phyloP scores from a whole-genome alignment of 1,140 invertebrate species.

The Calliphora vicina region DNA sequence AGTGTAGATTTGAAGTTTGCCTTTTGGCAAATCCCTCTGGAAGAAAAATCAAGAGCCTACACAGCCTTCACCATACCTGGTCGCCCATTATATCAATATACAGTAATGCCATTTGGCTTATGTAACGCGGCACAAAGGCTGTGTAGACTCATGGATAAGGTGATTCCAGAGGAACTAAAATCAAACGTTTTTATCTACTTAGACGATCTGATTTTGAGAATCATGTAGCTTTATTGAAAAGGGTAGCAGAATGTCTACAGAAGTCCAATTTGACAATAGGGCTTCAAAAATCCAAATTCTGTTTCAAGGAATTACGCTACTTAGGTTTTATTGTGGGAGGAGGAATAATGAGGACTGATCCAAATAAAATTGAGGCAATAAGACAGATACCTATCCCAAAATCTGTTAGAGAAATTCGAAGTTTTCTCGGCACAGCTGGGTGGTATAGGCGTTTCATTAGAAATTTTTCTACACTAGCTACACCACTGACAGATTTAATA shows the following conservation, averaged over 20 bases:
- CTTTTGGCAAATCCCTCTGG: no score
- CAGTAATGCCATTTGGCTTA: constrained; percentile 22
- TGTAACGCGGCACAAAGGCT: not conserved
- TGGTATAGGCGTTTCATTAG: constrained; percentile 53
- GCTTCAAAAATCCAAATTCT: no score
- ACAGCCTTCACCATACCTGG: constrained; percentile 64
- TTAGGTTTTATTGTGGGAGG: no score
- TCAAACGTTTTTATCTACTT: constrained; percentile 5
- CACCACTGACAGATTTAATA: constrained; percentile 33
- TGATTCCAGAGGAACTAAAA: constrained; percentile 18
- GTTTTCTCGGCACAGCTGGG: constrained; percentile 63
- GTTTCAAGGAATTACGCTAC: no score
- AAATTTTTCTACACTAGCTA: constrained; percentile 48
- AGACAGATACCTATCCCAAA: constrained; percentile 21
- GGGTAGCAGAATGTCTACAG: not conserved
- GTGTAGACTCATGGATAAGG: constrained; percentile 25
- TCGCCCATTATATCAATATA: constrained; percentile 51
- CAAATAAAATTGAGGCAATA: constrained; percentile 39
- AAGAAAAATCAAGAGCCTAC: constrained; percentile 34
- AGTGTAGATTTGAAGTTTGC: constrained; percentile 38
- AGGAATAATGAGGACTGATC: no score
- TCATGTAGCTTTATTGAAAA: constrained; percentile 29
- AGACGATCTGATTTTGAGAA: no score
- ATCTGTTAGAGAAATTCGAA: constrained; percentile 54
- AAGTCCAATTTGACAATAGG: no score